A percentile compares a stretch with the other conserved stretches of the same genome.
phyloP scores from a whole-genome alignment of 2,113 vertebrate genomes.

The Cynoglossus semilaevis region DNA sequence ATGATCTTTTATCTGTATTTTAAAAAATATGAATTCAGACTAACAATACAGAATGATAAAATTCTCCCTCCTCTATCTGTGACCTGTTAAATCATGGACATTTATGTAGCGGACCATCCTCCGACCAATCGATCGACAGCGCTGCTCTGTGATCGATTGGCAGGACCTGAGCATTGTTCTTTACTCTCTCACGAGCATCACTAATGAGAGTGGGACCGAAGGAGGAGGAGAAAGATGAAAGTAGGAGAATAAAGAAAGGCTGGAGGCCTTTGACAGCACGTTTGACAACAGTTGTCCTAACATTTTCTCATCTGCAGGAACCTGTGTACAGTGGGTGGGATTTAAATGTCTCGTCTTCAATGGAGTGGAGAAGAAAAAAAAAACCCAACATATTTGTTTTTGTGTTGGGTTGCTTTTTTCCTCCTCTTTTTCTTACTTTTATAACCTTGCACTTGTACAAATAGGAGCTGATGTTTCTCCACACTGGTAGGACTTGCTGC shows the following conservation, averaged over 20 bases:
- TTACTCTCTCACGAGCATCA: slow-evolving; percentile 58
- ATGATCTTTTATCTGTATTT: too few relatives aligned
- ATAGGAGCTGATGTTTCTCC: slow-evolving; percentile 6
- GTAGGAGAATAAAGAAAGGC: slow-evolving; percentile 40
- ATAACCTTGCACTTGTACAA: slow-evolving; percentile 20
- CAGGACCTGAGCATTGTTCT: slow-evolving; percentile 63
- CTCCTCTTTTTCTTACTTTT: slow-evolving; percentile 12
- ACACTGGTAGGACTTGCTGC: background rate
- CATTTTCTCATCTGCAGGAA: slow-evolving; percentile 62
- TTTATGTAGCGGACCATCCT: slow-evolving; percentile 52
- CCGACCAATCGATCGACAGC: slow-evolving; percentile 62
- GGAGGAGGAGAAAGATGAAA: slow-evolving; percentile 66
- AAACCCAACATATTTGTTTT: slow-evolving; percentile 12
- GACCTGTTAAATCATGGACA: slow-evolving; percentile 42
- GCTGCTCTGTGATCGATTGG: slow-evolving; percentile 63
- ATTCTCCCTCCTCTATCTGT: slow-evolving; percentile 61
- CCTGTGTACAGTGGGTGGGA: slow-evolving; percentile 42
- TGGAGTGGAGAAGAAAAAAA: background rate
- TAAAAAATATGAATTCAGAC: too few relatives aligned
- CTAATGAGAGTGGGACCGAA: slow-evolving; percentile 61
- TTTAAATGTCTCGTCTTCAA: slow-evolving; percentile 14
- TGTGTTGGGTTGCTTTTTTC: background rate
- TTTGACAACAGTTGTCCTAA: slow-evolving; percentile 61
- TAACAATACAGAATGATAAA: slow-evolving; percentile 31
- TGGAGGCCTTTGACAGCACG: slow-evolving; percentile 64